Conservation (phyloP, 1,140 invertebrate genomes). For the Charaxes varanes region DNA sequence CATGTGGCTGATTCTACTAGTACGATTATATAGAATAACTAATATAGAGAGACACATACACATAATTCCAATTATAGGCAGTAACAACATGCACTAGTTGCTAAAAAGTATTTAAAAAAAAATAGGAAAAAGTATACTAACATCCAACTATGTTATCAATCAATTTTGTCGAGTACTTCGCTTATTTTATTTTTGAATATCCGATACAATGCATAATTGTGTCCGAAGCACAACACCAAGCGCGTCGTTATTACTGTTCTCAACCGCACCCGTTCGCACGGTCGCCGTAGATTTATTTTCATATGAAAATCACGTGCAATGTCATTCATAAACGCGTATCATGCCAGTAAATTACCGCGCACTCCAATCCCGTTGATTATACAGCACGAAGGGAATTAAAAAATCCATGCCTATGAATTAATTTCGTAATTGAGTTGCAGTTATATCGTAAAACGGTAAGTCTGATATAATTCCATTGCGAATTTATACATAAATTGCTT, state of each 20-base stretch:
- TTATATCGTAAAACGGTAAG: background rate
- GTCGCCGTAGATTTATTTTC: conserved; percentile 14
- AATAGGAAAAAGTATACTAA: too few species aligned
- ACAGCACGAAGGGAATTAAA: background rate
- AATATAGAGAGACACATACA: too few species aligned
- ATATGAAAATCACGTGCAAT: conserved; percentile 17
- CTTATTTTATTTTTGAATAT: too few species aligned
- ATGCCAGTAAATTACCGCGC: conserved; percentile 12
- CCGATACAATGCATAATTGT: too few species aligned
- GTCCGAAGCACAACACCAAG: background rate
- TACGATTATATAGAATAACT: too few species aligned
- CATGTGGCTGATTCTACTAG: too few species aligned
- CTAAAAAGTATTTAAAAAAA: too few species aligned
- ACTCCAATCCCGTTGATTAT: conserved; percentile 16
- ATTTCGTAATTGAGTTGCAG: conserved; percentile 1
- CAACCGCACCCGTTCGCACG: conserved; percentile 12
- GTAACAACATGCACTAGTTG: too few species aligned
- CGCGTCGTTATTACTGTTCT: conserved; percentile 7
- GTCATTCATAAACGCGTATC: conserved; percentile 14
- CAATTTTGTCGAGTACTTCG: too few species aligned
- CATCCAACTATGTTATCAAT: too few species aligned
- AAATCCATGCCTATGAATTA: background rate
- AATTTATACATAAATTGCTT: too few species aligned
- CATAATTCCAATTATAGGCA: too few species aligned
- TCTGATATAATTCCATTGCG: background rate